Conservation (phyloP, 2,888 invertebrate genomes). For the Eurytoma californica region DNA sequence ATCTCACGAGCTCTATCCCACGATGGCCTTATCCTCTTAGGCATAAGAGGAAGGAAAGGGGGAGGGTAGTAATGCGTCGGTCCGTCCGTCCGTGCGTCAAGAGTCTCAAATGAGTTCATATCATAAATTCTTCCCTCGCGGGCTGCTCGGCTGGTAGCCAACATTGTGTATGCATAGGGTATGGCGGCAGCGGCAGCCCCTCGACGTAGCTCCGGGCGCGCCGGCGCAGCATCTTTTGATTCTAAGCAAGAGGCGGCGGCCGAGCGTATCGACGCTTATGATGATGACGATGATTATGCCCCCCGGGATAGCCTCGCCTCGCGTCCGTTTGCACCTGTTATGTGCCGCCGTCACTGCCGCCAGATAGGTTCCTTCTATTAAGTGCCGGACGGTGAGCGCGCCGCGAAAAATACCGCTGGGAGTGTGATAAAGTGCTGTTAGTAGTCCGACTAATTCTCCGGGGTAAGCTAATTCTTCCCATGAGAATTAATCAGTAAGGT, state of each 20-base stretch:
- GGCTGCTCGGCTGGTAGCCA: constrained; percentile 66
- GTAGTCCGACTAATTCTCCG: constrained; percentile 13
- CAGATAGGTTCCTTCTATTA: neutral
- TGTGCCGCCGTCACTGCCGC: neutral
- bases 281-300: constrained; percentile 46
- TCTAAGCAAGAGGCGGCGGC: constrained; percentile 58
- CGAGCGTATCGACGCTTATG: constrained; percentile 59
- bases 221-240: constrained; percentile 62
- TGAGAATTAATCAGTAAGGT: neutral
- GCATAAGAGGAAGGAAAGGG: neutral
- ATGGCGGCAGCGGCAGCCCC: constrained; percentile 61
- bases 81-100: constrained; percentile 58
- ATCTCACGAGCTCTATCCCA: neutral
- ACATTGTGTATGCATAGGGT: constrained; percentile 74
- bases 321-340: constrained; percentile 51
- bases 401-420: neutral
- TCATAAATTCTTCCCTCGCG: constrained; percentile 70
- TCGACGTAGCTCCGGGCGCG: constrained; percentile 64
- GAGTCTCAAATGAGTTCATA: constrained; percentile 70
- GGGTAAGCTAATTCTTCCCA: neutral
- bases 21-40: neutral
- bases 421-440: constrained; percentile 50
- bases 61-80: neutral
- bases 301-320: constrained; percentile 57
- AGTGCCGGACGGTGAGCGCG: constrained; percentile 11